Evolutionary conservation across 2,797 vertebrate genomes (phyloP).

Genomic region (Spondyliosoma cantharus): DNA sequence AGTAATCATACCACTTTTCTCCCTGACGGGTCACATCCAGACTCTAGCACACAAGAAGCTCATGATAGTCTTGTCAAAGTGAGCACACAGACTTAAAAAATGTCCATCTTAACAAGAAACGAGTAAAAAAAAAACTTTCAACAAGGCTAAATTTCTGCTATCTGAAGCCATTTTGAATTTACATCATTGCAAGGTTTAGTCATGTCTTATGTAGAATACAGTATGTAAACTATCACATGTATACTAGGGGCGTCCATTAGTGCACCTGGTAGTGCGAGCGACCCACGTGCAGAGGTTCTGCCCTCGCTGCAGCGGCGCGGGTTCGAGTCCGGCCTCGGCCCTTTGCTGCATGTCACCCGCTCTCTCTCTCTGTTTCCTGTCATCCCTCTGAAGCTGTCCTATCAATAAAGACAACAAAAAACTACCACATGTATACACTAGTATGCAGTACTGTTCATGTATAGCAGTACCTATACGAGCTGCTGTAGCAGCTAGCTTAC

Average conservation of each 20-base stretch:
- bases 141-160: background rate
- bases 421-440: background rate
- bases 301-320: too few species aligned
- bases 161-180: background rate
- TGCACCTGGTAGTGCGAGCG: too few species aligned
- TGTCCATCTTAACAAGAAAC: constrained; percentile 50
- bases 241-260: too few species aligned
- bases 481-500: background rate
- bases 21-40: constrained; percentile 34
- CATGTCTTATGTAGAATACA: too few species aligned
- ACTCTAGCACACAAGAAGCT: constrained; percentile 34
- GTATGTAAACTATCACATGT: background rate
- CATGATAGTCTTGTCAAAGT: constrained; percentile 55
- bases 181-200: background rate
- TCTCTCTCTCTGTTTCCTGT: too few species aligned
- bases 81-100: constrained; percentile 47
- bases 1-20: constrained; percentile 37
- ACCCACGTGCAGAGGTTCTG: too few species aligned
- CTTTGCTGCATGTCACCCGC: too few species aligned
- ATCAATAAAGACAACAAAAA: too few species aligned
- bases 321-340: too few species aligned
- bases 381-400: too few species aligned
- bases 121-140: background rate
- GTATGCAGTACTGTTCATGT: background rate
- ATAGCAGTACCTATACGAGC: background rate